Base-by-base conservation (phyloP, 2,113 vertebrate genomes). In the Cyprinodon tularosa region DNA sequence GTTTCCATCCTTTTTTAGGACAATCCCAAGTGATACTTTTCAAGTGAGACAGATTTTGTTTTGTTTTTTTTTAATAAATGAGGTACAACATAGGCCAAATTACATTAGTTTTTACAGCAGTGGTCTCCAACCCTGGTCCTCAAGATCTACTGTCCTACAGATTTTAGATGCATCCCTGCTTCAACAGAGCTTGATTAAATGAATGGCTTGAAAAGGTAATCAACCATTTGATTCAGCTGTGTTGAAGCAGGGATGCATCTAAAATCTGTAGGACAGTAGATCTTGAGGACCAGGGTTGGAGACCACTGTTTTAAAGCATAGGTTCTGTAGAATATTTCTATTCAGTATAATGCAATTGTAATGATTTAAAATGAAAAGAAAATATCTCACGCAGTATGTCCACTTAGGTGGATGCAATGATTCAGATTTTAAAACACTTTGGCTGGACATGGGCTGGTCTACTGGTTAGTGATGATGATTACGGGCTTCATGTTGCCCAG, bases 1-100 rank as follows among this genome's bases (percentile, higher is more conserved):
- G 62, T 90, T 88, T 74, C 87, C 89, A 1, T 88, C 86, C 6
- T 89, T 90, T 47, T 89, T 90, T 47, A 80, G 89, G 50, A 84
- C 78, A 4, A 84, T 81, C 13, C 82, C 82, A 42, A 76, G 62
- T 62, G 82, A 90, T 80, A 63, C 83, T 22, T 84, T 84, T 20
- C 82, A 84, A 74, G 82, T 80, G 37, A 66, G 42, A 71, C 12
- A 37, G 0, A 13, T 29, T 68, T 12, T 40, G 36, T 44, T 60
- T 61, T 4, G 12, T 11, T 14, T 59, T 61, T 57, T n/a, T 59
- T 74, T 59, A 59, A 36, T 14, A 57, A 48, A 8, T 62, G 4
- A 37, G 5, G 17, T 62, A 8, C 4, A 4, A 13, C 61, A 7
- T 3, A 10, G 9, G 20, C 20, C 6, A 53, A 50, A 4, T 47